These are phyloP conservation scores for Cinclus cinclus DNA, from an alignment of 2,113 vertebrate species.

Conservation along the genomic window DNA sequence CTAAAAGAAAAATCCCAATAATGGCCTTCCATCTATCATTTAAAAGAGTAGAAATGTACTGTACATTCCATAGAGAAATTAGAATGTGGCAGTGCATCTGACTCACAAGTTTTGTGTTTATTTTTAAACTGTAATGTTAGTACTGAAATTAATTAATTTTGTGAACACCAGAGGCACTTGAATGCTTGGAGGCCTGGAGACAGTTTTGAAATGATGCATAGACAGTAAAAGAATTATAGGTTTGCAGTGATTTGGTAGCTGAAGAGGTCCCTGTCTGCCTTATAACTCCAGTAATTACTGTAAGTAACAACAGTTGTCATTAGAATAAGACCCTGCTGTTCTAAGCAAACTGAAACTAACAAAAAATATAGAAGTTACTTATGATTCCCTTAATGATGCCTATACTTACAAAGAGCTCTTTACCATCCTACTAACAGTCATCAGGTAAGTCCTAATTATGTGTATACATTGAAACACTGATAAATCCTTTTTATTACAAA, in stretches of 20 bases:
- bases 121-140: neutral
- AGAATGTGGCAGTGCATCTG: neutral
- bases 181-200: neutral
- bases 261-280: neutral
- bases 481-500: neutral
- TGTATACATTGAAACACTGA: neutral
- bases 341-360: neutral
- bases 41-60: neutral
- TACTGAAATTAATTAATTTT: neutral
- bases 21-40: neutral
- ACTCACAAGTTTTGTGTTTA: neutral
- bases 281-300: neutral
- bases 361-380: neutral
- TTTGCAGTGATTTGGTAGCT: neutral
- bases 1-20: neutral
- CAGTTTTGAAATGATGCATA: neutral
- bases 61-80: neutral
- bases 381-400: neutral
- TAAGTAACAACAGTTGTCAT: neutral
- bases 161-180: neutral
- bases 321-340: neutral
- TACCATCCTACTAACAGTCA: neutral
- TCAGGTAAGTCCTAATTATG: neutral
- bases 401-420: neutral
- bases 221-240: neutral